Conservation (phyloP, 1,140 invertebrate genomes). For the Schlechtendalia chinensis region DNA sequence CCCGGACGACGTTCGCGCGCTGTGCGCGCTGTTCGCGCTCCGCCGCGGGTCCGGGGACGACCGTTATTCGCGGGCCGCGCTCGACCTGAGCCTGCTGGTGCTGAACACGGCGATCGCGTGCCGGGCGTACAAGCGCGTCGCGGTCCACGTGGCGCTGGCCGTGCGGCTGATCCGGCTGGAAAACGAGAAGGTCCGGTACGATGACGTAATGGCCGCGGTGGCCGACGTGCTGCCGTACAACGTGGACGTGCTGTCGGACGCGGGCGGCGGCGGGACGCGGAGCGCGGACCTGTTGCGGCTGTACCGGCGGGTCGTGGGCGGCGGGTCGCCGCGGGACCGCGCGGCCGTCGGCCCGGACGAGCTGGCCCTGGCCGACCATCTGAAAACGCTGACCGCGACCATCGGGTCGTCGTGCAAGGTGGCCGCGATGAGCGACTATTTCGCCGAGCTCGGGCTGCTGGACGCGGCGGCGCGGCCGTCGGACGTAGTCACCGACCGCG, state of each 20-base stretch:
- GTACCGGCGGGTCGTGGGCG: neutral
- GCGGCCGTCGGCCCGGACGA: too few species aligned
- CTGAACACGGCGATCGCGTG: neutral
- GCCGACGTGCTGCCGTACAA: neutral
- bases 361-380: too few species aligned
- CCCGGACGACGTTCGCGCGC: neutral
- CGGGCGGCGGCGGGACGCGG: accelerated
- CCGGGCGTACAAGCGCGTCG: neutral
- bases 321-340: too few species aligned
- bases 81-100: neutral
- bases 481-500: too few species aligned
- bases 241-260: neutral
- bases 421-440: too few species aligned
- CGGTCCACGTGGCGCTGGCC: neutral
- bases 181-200: too few species aligned
- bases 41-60: accelerated
- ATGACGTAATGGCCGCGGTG: too few species aligned
- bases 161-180: neutral
- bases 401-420: too few species aligned
- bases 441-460: too few species aligned
- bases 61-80: neutral
- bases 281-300: neutral
- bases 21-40: neutral
- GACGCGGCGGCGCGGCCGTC: too few species aligned
- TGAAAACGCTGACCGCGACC: too few species aligned